phyloP scores from a whole-genome alignment of 2,113 vertebrate species.

The Leucopsar rothschildi region DNA sequence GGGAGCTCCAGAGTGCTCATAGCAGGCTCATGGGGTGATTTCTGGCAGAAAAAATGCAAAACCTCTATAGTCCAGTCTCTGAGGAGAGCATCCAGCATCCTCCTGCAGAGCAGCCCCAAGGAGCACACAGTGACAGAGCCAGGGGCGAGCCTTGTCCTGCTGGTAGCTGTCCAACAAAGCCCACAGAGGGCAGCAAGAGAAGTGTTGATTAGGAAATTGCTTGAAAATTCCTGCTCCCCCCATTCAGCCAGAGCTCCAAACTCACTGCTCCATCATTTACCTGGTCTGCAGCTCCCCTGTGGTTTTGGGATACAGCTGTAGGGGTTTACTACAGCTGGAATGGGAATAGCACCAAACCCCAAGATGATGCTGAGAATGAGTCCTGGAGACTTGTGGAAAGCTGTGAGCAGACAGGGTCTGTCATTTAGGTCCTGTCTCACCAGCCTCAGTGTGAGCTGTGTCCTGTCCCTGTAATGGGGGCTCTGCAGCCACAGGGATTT shows the following conservation, averaged over 20 bases:
- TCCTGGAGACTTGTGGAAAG: not conserved
- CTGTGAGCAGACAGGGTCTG: not conserved
- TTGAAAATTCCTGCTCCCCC: not conserved
- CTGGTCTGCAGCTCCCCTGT: not conserved
- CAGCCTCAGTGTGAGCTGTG: not conserved
- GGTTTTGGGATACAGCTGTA: not conserved
- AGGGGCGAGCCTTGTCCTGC: not conserved
- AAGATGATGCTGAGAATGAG: not conserved
- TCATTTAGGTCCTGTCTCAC: not conserved
- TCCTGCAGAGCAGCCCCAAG: not conserved
- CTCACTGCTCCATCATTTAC: not conserved
- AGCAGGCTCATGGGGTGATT: not conserved
- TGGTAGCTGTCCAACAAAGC: not conserved
- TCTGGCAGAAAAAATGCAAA: not conserved
- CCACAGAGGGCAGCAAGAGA: not conserved
- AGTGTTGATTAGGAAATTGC: not conserved
- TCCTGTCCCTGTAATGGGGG: not conserved
- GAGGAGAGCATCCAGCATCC: not conserved
- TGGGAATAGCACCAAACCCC: not conserved
- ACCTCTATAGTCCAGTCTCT: not conserved
- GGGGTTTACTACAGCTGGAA: not conserved
- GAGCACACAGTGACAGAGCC: rapidly evolving
- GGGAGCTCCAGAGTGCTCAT: not conserved
- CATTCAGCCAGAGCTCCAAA: not conserved
- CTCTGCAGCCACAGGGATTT: not conserved